Percentiles rank a stretch among this genome's conserved stretches.
phyloP scores from a whole-genome alignment of 2,888 invertebrate species.

The Scrobipalpa atriplicella region DNA sequence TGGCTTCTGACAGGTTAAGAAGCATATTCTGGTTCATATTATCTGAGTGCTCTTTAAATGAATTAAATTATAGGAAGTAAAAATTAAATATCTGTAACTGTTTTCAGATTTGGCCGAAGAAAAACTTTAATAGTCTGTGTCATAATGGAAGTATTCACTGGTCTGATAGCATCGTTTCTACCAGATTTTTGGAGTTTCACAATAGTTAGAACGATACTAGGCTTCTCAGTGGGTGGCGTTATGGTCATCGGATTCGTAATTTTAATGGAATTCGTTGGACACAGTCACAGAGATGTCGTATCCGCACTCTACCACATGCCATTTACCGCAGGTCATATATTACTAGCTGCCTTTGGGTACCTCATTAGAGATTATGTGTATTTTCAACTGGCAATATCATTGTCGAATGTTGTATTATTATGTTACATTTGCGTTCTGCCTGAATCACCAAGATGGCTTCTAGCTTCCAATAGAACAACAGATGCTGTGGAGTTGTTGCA shows the following conservation, averaged over 20 bases:
- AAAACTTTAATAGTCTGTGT: constrained; percentile 87
- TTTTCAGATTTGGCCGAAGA: constrained; percentile 87
- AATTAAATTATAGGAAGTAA: too few relatives aligned
- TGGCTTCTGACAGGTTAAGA: constrained; percentile 86
- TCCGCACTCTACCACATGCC: constrained; percentile 86
- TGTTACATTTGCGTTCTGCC: constrained; percentile 87
- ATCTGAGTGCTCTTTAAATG: too few relatives aligned
- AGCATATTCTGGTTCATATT: background rate
- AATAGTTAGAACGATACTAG: constrained; percentile 85
- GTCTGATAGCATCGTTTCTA: constrained; percentile 85
- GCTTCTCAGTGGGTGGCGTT: constrained; percentile 89
- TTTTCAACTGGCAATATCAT: constrained; percentile 84
- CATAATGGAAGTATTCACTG: constrained; percentile 86
- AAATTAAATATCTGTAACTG: background rate
- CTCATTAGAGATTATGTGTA: constrained; percentile 84
- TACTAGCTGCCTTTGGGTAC: constrained; percentile 84
- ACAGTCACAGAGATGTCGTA: constrained; percentile 71
- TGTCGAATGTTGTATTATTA: constrained; percentile 80
- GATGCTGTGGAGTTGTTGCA: constrained; percentile 84
- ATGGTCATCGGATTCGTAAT: constrained; percentile 84
- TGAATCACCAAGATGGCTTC: constrained; percentile 91
- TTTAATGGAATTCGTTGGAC: constrained; percentile 85
- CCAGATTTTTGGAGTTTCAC: constrained; percentile 86
- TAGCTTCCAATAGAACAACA: constrained; percentile 84
- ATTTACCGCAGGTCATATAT: constrained; percentile 85